Percentiles rank a stretch among this genome's conserved stretches.
Conservation (phyloP, 2,888 invertebrate species). For the Lasioglossum malachurum region DNA sequence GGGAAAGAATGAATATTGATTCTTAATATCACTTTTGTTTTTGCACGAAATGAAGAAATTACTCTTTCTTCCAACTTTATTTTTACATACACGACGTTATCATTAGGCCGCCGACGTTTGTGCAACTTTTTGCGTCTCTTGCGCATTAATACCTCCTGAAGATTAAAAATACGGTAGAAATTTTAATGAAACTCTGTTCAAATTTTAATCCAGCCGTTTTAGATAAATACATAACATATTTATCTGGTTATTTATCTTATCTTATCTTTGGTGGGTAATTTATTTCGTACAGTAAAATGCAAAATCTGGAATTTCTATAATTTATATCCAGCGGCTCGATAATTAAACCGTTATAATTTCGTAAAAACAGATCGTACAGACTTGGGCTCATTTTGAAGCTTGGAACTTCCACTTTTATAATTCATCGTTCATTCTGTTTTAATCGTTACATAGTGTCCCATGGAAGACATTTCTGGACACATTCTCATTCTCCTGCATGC, state of each 20-base stretch:
- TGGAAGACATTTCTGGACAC: background rate
- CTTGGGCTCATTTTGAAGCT: background rate
- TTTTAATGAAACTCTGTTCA: background rate
- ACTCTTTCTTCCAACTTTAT: background rate
- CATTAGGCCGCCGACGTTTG: background rate
- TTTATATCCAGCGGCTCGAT: background rate
- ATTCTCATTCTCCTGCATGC: too few species aligned
- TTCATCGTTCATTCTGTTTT: background rate
- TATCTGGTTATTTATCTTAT: too few species aligned
- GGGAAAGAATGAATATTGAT: background rate
- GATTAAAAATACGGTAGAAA: background rate
- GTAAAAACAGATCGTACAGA: background rate
- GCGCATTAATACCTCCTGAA: background rate
- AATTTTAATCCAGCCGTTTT: background rate
- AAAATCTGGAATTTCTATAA: background rate
- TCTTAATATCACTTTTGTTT: background rate
- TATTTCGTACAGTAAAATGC: background rate
- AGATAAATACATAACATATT: background rate
- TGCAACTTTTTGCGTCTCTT: background rate
- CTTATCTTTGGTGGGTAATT: too few species aligned
- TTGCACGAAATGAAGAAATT: background rate
- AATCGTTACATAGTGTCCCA: background rate
- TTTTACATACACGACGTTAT: background rate
- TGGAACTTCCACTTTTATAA: background rate
- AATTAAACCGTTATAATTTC: too few species aligned